Evolutionary conservation across 2,888 invertebrate species (phyloP).

Genomic region (Lasioglossum morio): DNA sequence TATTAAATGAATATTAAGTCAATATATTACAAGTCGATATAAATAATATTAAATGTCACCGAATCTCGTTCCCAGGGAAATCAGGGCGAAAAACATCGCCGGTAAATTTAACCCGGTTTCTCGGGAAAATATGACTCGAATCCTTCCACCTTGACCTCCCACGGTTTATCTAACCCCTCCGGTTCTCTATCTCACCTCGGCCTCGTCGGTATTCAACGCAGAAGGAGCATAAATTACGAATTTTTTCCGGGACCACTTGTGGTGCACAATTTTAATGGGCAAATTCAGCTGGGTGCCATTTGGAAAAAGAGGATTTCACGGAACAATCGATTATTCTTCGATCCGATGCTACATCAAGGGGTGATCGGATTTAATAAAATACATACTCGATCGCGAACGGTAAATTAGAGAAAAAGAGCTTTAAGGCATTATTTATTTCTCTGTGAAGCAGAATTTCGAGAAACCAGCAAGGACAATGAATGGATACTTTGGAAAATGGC

Average conservation of each 20-base stretch:
- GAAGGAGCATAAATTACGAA: conserved; percentile 49
- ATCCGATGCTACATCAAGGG: too few relatives aligned
- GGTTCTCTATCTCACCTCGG: not conserved
- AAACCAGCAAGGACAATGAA: not conserved
- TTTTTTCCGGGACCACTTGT: conserved; percentile 31
- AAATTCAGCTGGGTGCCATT: not conserved
- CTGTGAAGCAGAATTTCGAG: not conserved
- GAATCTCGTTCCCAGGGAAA: conserved; percentile 9
- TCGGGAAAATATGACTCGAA: conserved; percentile 45
- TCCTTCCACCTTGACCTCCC: conserved; percentile 38
- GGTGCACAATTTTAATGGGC: not conserved
- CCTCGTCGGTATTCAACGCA: conserved; percentile 54
- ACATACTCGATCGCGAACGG: too few relatives aligned
- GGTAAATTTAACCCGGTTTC: conserved; percentile 38
- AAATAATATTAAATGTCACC: not conserved
- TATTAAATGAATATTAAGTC: not conserved
- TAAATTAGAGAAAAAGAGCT: not conserved
- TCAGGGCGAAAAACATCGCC: not conserved
- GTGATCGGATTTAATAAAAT: too few relatives aligned
- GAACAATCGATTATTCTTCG: not conserved
- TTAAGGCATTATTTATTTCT: not conserved
- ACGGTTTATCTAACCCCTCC: conserved; percentile 44
- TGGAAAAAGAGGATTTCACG: not conserved
- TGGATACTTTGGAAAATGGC: not conserved
- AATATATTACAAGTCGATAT: too few relatives aligned